These are phyloP conservation scores for Phenganax subtilis DNA, from an alignment of 92 coral and sea anemone species.

Conservation along the genomic window DNA sequence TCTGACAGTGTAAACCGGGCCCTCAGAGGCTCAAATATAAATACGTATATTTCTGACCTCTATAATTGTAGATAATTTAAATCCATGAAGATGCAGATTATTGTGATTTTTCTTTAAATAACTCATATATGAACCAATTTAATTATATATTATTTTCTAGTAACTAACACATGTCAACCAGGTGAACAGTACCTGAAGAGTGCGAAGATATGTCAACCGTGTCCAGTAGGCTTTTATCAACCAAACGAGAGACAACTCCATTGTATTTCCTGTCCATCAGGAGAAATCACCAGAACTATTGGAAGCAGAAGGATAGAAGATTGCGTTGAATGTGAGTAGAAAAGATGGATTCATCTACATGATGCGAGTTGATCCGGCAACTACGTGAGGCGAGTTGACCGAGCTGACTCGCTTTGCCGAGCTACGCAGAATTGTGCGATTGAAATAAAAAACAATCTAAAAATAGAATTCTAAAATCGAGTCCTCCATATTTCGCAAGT, in stretches of 20 bases:
- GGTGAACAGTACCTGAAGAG: not conserved
- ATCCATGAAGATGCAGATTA: not conserved
- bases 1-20: too few species aligned
- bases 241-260: not conserved
- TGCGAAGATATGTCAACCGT: not conserved
- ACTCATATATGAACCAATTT: not conserved
- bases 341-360: not conserved
- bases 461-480: too few species aligned
- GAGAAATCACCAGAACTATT: not conserved
- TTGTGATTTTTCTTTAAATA: not conserved
- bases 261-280: not conserved
- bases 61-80: too few species aligned
- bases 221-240: slow-evolving; percentile 6
- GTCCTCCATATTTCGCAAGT: too few species aligned
- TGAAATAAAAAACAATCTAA: too few species aligned
- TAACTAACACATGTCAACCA: slow-evolving; percentile 1
- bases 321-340: slow-evolving; percentile 19
- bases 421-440: too few species aligned
- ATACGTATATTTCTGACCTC: too few species aligned
- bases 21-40: too few species aligned
- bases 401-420: too few species aligned
- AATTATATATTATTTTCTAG: not conserved
- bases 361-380: too few species aligned
- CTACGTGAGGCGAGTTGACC: too few species aligned
- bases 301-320: slow-evolving; percentile 3